Conservation (phyloP, 2,797 vertebrate species). For the Erpetoichthys calabaricus region DNA sequence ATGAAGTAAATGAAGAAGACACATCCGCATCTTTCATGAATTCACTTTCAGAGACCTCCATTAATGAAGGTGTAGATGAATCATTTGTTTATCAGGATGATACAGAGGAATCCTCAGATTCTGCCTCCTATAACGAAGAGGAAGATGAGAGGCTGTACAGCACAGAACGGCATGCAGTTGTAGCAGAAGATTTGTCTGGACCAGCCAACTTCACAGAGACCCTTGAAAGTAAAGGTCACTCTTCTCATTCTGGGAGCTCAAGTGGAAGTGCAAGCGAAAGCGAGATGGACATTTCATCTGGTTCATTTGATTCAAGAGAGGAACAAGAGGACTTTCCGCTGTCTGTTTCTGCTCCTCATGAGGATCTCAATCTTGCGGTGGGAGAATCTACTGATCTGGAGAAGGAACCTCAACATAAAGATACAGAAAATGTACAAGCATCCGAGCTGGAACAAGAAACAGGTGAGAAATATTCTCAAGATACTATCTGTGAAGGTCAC, state of each 20-base stretch:
- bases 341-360: too few species aligned
- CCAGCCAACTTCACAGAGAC: constrained; percentile 18
- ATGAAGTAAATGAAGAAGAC: constrained; percentile 59
- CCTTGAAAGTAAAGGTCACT: constrained; percentile 18
- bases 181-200: constrained; percentile 21
- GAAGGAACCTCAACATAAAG: neutral
- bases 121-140: constrained; percentile 73
- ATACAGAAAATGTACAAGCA: neutral
- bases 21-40: constrained; percentile 80
- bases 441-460: constrained; percentile 1
- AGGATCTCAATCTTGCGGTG: neutral
- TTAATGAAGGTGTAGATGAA: constrained; percentile 80
- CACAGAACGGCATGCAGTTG: constrained; percentile 65
- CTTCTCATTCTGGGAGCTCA: constrained; percentile 17
- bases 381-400: neutral
- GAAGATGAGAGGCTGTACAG: constrained; percentile 75
- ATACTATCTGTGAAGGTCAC: constrained; percentile 13
- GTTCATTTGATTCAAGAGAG: constrained; percentile 27
- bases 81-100: constrained; percentile 85
- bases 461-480: constrained; percentile 10
- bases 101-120: constrained; percentile 75
- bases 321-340: constrained; percentile 9
- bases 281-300: constrained; percentile 43
- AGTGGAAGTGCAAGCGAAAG: constrained; percentile 27
- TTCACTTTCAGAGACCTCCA: constrained; percentile 84